Conservation (phyloP, 53 echinoderm and acorn worm genomes). For the Holothuria leucospilota region DNA sequence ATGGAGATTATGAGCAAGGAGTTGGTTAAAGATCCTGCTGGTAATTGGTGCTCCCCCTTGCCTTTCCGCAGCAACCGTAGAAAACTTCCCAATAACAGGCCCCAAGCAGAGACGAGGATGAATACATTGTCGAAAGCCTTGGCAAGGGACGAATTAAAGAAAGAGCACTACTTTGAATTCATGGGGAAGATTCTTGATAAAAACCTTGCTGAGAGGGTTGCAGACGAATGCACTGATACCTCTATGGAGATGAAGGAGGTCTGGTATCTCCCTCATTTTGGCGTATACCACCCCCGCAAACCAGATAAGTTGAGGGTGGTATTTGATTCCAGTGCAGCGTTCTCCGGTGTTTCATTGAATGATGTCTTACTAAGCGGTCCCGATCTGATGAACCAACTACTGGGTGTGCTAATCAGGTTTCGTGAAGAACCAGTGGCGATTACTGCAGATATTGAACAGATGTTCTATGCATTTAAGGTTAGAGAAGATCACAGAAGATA, state of each 20-base stretch:
- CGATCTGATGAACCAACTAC: constrained; percentile 65
- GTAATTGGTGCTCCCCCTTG: constrained; percentile 65
- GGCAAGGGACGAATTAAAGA: constrained; percentile 56
- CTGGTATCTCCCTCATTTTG: constrained; percentile 59
- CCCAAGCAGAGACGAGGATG: constrained; percentile 41
- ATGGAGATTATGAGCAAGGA: constrained; percentile 52
- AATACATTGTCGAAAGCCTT: constrained; percentile 49
- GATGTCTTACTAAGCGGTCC: constrained; percentile 68
- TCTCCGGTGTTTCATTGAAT: constrained; percentile 47
- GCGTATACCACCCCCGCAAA: constrained; percentile 57
- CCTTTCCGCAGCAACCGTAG: constrained; percentile 52
- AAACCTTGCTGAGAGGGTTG: constrained; percentile 60
- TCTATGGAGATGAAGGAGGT: constrained; percentile 44
- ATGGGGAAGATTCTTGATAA: constrained; percentile 59
- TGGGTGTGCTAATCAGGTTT: constrained; percentile 68
- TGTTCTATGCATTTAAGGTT: constrained; percentile 74
- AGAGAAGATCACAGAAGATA: constrained; percentile 63
- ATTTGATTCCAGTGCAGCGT: constrained; percentile 62
- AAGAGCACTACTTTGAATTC: constrained; percentile 66
- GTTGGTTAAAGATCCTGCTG: constrained; percentile 56
- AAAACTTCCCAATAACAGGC: constrained; percentile 57
- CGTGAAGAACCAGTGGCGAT: constrained; percentile 60
- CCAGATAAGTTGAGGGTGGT: constrained; percentile 57
- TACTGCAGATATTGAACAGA: constrained; percentile 72
- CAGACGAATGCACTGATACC: constrained; percentile 1